Evolutionary conservation across 2,888 invertebrate species (phyloP), one percentile per base, ranked within the genome.

Genomic region (Ecdyonurus torrentis): DNA sequence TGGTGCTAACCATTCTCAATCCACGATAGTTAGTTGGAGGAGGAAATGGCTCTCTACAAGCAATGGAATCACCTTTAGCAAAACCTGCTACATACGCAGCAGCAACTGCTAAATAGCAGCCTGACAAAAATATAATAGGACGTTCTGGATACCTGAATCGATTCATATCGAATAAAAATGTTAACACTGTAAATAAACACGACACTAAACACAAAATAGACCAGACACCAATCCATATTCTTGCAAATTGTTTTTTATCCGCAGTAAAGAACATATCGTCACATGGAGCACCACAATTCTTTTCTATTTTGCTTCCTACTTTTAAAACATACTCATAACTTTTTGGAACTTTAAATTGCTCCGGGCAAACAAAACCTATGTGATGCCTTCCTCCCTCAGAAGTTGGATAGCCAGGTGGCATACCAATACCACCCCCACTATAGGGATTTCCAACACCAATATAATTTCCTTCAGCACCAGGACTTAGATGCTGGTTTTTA

Each of bases 141-240:
- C 97, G 82, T 76, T 99, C 98, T 15, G 99, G 98, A 77, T 98
- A 99, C 58, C 93, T 85, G 76, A 99, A 99, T 70, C 98, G 82
- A 70, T 91, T 88, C 65, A 92, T 91, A 75, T 98, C 97, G 68
- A 98, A 90, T 66, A 94, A 80, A 74, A 95, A 97, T 7, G 98
- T 98, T 69, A 91, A 80, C 64, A 92, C 86, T 65, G 92, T 92
- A 76, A 98, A 96, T 64, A 95, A 80, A 68, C 97, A 96, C 68
- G 96, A 94, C 2, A 85, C 80, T 52, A 91, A 83, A 73, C 97
- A 97, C 59, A 95, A 77, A 59, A 89, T 83, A 2, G 96, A 92
- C 91, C 95, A 95, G 61, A 89, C 85, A 61, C 94, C 91, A 67
- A 98, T 90, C 95, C 97, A 97, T 62, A 89, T 79, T 68, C 89